Evolutionary conservation across 2,113 vertebrate genomes (phyloP).

Genomic region (Clarias batrachus): DNA sequence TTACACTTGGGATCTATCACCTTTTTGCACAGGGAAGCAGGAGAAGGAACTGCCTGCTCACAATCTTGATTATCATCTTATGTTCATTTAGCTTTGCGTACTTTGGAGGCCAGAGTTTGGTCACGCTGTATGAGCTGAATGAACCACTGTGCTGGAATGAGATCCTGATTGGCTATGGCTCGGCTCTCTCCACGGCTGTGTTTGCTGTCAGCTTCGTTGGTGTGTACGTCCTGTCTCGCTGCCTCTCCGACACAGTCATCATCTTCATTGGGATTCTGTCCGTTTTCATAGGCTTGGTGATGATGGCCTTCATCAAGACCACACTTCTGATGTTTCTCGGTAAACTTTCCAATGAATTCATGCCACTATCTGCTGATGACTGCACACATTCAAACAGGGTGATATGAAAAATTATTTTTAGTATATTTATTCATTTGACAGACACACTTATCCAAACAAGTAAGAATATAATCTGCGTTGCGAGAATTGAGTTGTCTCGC

Average conservation of each 20-base stretch:
- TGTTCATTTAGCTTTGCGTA: constrained; percentile 74
- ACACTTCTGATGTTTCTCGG: constrained; percentile 89
- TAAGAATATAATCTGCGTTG: not conserved
- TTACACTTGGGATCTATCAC: constrained; percentile 73
- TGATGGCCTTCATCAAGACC: constrained; percentile 83
- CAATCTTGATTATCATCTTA: constrained; percentile 77
- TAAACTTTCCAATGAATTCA: constrained; percentile 59
- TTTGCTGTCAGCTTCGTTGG: constrained; percentile 86
- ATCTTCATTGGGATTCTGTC: constrained; percentile 84
- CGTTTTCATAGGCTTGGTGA: constrained; percentile 72
- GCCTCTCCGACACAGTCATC: constrained; percentile 77
- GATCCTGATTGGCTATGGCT: constrained; percentile 89
- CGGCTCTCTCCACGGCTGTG: constrained; percentile 76
- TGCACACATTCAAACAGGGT: not conserved
- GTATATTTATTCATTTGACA: not conserved
- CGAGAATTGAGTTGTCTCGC: not conserved
- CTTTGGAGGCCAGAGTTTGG: constrained; percentile 71
- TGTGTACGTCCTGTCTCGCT: constrained; percentile 79
- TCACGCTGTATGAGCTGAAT: constrained; percentile 87
- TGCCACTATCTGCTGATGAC: not conserved
- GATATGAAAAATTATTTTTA: not conserved
- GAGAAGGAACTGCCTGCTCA: constrained; percentile 68
- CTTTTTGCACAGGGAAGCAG: constrained; percentile 75
- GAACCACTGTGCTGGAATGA: constrained; percentile 91
- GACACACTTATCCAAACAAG: not conserved